Evolutionary conservation across 2,797 vertebrate species (phyloP), one percentile per base, ranked within the genome.

Genomic region (Ciconia nigra): DNA sequence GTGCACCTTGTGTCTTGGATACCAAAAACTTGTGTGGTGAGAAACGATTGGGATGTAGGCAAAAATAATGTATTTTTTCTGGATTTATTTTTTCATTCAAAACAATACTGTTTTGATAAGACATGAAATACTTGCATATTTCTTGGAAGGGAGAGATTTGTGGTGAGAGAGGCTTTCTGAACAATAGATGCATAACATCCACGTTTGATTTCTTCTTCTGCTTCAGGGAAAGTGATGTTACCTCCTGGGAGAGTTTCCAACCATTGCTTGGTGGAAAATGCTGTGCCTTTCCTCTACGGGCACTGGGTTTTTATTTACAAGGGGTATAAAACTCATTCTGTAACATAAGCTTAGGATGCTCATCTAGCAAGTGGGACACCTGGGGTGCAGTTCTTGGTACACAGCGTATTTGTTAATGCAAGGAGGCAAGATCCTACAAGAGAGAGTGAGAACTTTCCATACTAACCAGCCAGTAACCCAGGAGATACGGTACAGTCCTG

Each of bases 391-490:
- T n/a, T 88, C 46, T 49, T 59, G 55, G 9, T 44, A 35, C 26
- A 19, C 21, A 31, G 24, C 5, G 1, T 72, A 21, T 81, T 37
- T 90, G 26, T 80, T 71, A 63, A 71, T 15, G 22, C 49, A 49
- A 33, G 54, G 57, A 66, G 20, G 29, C 29, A 49, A 80, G 29
- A n/a, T 46, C n/a, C n/a, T 46, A 14, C 46, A 37, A 35, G 51
- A 55, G 47, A 69, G 16, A 5, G 33, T 2, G 26, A 80, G 63
- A 37, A 46, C 31, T 81, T 49, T 35, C 7, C 49, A 2, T n/a
- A 4, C 11, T 69, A 61, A 13, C n/a, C 9, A 28, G 41, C 2
- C 6, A 55, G 47, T 62, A 42, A 42, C 0, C 1, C 9, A 11
- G 62, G 47, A 62, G 42, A 31, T 7, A 8, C 22, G 11, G 31